These are phyloP conservation scores for Drosophila pandora DNA, from an alignment of 1,140 invertebrate species.

Conservation along the genomic window DNA sequence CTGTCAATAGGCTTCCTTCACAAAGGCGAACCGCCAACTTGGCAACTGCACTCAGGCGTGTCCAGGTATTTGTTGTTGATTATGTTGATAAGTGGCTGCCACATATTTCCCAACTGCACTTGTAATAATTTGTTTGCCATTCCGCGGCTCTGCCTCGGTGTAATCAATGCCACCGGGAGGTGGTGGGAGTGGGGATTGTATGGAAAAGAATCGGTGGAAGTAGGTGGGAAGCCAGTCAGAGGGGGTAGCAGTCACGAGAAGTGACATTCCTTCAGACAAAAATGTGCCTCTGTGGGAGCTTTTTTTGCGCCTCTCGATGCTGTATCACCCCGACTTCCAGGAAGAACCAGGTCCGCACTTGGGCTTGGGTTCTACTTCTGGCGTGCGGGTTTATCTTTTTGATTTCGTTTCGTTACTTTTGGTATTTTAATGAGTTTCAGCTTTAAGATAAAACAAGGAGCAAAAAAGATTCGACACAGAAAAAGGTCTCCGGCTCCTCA, in stretches of 20 bases:
- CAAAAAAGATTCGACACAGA: background rate
- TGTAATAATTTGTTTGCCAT: slow-evolving; percentile 81
- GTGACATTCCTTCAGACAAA: slow-evolving; percentile 54
- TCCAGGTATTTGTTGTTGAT: slow-evolving; percentile 81
- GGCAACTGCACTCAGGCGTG: slow-evolving; percentile 68
- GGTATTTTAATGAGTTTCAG: slow-evolving; percentile 75
- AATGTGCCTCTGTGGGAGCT: slow-evolving; percentile 65
- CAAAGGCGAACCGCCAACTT: slow-evolving; percentile 51
- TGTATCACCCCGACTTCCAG: slow-evolving; percentile 63
- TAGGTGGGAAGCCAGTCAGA: too few species aligned
- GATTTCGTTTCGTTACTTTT: slow-evolving; percentile 62
- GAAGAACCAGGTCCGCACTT: slow-evolving; percentile 31
- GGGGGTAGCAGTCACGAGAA: slow-evolving; percentile 6
- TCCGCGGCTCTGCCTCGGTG: slow-evolving; percentile 39
- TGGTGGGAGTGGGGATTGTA: slow-evolving; percentile 10
- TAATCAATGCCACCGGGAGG: slow-evolving; percentile 71
- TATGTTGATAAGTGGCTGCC: slow-evolving; percentile 78
- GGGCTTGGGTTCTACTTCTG: slow-evolving; percentile 20
- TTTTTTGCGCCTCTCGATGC: slow-evolving; percentile 1
- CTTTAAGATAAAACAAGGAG: slow-evolving; percentile 21
- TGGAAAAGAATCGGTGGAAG: too few species aligned
- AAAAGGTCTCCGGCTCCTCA: slow-evolving; percentile 51
- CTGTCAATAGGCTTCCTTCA: slow-evolving; percentile 59
- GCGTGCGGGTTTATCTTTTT: slow-evolving; percentile 74
- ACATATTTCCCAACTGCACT: slow-evolving; percentile 78